Evolutionary conservation across 2,113 vertebrate genomes (phyloP).

Genomic region (Meleagris gallopavo): DNA sequence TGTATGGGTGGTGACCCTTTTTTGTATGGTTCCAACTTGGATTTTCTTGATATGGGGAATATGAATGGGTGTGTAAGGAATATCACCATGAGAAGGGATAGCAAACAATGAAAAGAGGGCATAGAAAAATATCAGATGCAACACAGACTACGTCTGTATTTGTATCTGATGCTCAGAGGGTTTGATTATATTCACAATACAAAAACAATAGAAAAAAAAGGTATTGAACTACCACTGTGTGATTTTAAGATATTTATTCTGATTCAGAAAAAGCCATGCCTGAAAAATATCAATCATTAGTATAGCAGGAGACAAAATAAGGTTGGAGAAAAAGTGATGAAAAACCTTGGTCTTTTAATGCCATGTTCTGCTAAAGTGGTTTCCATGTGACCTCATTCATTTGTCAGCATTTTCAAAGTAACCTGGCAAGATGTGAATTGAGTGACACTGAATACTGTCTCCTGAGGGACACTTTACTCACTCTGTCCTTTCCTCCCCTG

Average conservation of each 20-base stretch:
- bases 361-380: not conserved
- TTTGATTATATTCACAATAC: not conserved
- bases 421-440: not conserved
- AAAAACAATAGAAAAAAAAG: not conserved
- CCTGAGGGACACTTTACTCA: not conserved
- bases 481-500: not conserved
- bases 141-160: not conserved
- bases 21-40: not conserved
- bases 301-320: not conserved
- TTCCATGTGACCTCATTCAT: not conserved
- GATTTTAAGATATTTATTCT: not conserved
- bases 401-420: not conserved
- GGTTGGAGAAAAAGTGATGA: not conserved
- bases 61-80: not conserved
- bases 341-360: not conserved
- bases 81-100: not conserved
- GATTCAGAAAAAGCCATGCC: not conserved
- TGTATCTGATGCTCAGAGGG: not conserved
- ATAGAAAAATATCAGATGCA: not conserved
- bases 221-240: not conserved
- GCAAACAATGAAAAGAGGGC: not conserved
- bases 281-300: not conserved
- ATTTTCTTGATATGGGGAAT: not conserved
- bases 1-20: fast-evolving
- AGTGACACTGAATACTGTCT: not conserved